A percentile compares a stretch with the other conserved stretches of the same genome.
These are phyloP conservation scores for Lordiphosa collinella DNA, from an alignment of 1,140 invertebrate genomes.

Conservation along the genomic window DNA sequence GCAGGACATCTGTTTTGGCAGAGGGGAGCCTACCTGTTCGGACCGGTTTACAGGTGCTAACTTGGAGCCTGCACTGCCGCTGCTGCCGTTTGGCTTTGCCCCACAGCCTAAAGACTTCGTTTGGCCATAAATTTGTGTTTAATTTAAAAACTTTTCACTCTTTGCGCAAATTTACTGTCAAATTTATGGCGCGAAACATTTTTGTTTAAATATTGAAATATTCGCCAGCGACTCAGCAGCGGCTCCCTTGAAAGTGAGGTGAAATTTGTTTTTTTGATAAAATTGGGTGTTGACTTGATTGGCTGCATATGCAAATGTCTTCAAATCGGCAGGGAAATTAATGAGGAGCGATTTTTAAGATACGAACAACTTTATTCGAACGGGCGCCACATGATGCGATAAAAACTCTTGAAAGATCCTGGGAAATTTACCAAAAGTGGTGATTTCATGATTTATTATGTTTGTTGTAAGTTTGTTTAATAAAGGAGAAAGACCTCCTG, in stretches of 20 bases:
- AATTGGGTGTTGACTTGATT: conserved; percentile 71
- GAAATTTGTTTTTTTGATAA: conserved; percentile 61
- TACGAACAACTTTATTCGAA: conserved; percentile 64
- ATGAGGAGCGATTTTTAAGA: conserved; percentile 69
- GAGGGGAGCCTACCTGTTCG: not conserved
- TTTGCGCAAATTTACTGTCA: conserved; percentile 43
- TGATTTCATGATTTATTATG: conserved; percentile 54
- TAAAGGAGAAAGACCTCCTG: not conserved
- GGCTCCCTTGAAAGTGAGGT: conserved; percentile 36
- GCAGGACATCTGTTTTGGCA: conserved; percentile 72
- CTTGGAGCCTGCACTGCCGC: conserved; percentile 26
- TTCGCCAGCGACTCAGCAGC: not conserved
- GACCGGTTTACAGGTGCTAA: conserved; percentile 76
- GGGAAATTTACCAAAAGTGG: conserved; percentile 38
- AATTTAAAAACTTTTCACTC: conserved; percentile 77
- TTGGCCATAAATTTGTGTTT: conserved; percentile 74
- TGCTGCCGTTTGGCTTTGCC: conserved; percentile 47
- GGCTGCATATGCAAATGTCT: conserved; percentile 49
- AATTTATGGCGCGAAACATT: conserved; percentile 68
- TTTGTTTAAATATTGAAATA: conserved; percentile 62
- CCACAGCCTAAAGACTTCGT: conserved; percentile 63
- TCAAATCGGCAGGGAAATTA: conserved; percentile 52
- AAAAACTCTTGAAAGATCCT: not conserved
- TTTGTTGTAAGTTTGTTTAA: conserved; percentile 44
- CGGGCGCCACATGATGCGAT: not conserved